phyloP scores from a whole-genome alignment of 2,888 invertebrate genomes.

The Camptogramma bilineatum region DNA sequence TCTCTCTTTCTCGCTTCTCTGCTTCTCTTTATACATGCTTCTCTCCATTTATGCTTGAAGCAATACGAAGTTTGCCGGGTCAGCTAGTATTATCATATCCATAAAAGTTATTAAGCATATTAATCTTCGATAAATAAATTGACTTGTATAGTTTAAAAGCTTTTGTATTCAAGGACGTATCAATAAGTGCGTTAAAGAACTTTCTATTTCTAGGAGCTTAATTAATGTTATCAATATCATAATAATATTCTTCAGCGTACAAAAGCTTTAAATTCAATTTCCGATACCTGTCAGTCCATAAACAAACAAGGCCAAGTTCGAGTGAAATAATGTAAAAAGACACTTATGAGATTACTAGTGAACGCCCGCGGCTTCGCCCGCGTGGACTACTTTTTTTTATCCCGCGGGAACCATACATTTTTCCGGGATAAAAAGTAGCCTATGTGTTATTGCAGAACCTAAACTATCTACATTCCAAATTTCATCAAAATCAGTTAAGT shows the following conservation, averaged over 20 bases:
- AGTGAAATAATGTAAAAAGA: background rate
- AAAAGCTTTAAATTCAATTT: conserved; percentile 32
- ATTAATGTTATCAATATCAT: conserved; percentile 17
- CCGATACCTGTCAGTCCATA: conserved; percentile 19
- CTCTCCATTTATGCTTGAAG: too few species aligned
- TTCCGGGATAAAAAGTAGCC: too few species aligned
- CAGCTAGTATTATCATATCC: background rate
- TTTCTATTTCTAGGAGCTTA: conserved; percentile 6
- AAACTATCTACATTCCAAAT: too few species aligned
- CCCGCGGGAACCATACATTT: too few species aligned
- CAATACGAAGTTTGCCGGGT: too few species aligned
- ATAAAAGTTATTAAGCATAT: background rate
- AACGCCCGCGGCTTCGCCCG: too few species aligned
- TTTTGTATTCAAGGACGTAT: background rate
- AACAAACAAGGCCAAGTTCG: conserved; percentile 12
- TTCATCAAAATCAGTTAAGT: too few species aligned
- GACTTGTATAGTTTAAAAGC: background rate
- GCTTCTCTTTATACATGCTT: too few species aligned
- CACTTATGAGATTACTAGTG: too few species aligned
- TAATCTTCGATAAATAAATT: background rate
- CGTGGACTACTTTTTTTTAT: too few species aligned
- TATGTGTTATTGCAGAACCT: too few species aligned
- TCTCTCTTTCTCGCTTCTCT: too few species aligned
- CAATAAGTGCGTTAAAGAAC: conserved; percentile 3
- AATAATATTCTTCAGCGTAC: conserved; percentile 9